Evolutionary conservation across 2,113 vertebrate genomes (phyloP), one percentile per base, ranked within the genome.

Genomic region (Engraulis encrasicolus): DNA sequence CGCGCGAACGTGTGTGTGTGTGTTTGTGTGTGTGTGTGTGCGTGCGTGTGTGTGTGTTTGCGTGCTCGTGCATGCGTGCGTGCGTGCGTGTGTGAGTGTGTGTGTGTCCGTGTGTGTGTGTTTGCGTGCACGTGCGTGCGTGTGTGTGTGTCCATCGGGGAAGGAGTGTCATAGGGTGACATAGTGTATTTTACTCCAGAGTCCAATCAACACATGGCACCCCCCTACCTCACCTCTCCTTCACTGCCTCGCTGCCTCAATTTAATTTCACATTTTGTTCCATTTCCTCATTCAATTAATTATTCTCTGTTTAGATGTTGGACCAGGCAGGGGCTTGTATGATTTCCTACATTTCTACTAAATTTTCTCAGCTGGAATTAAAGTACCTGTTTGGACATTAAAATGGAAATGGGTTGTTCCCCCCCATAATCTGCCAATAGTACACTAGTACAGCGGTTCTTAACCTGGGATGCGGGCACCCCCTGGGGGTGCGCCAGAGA

Each of bases 181-280:
- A 11, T 45, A 27, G 77, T n/a, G 19, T 36, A 17, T 66, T 48
- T 7, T 38, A 34, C 77, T 40, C 27, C 11, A 6, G 14, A n/a
- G 74, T 34, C 78, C 34, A 80, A 82, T 87, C 50, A n/a, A 80
- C 86, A 85, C 81, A 27, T 66, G 58, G n/a, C n/a, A n/a, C n/a
- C n/a, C n/a, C n/a, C n/a, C n/a, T n/a, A n/a, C n/a, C n/a, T n/a
- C n/a, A 66, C 31, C 14, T 66, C 15, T 66, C n/a, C 58, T 66
- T 66, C 27, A 14, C 6, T 23, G 23, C 23, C 58, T 23, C 58
- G 31, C n/a, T 61, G 58, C n/a, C n/a, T 27, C 58, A 31, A 23
- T 66, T 66, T 66, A 23, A 66, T 66, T 31, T 31, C 58, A 66
- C 58, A 66, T 66, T n/a, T 66, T 66, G 58, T 66, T 66, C 58